Base-by-base conservation (phyloP, 92 coral and sea anemone genomes). In the Metridium senile region DNA sequence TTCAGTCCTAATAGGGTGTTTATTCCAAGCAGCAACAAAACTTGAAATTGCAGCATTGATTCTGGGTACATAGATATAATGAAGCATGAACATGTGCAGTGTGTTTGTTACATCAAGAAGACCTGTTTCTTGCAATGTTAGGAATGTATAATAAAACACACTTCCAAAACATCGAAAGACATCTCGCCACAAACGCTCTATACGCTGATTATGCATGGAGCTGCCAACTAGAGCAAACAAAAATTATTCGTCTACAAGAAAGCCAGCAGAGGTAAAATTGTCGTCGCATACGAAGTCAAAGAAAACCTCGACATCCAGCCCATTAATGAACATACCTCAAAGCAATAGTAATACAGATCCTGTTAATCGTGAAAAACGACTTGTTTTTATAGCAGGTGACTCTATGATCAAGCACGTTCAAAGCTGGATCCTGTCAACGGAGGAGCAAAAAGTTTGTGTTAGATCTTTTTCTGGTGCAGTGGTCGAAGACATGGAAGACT, bases 1-100 rank as follows among this genome's bases (percentile, higher is more conserved):
- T 66, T 81, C 93, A 2, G 93, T 89, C 43, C 90, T 73, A 1
- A 89, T 72, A 1, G 90, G 93, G 77, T 89, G 93, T 59, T 77
- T 81, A 68, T 89, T 89, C 88, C 88, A 89, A 67, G 88, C 86
- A 13, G 66, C 81, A 58, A 69, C 82, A 81, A 85, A 89, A 59
- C 80, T 70, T 26, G 52, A 59, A 33, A 83, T 68, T 1, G 93
- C 90, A 25, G 82, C 67, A 71, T 82, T 89, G 49, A 82, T 85
- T 53, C 87, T 81, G 35, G 89, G 82, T 1, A 77, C 75, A 59
- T 66, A 89, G 13, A 81, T 78, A 23, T 81, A 79, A 53, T 89
- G 93, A 17, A 85, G 86, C 1, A 39, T 52, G 59, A 85, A 85
- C 83, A 74, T 67, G 29, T 89, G 90, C 18, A 74, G 19, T 27